Percentiles rank a stretch among this genome's conserved stretches.
Evolutionary conservation across 1,140 invertebrate species (phyloP).

Genomic region (Ceratitis capitata): DNA sequence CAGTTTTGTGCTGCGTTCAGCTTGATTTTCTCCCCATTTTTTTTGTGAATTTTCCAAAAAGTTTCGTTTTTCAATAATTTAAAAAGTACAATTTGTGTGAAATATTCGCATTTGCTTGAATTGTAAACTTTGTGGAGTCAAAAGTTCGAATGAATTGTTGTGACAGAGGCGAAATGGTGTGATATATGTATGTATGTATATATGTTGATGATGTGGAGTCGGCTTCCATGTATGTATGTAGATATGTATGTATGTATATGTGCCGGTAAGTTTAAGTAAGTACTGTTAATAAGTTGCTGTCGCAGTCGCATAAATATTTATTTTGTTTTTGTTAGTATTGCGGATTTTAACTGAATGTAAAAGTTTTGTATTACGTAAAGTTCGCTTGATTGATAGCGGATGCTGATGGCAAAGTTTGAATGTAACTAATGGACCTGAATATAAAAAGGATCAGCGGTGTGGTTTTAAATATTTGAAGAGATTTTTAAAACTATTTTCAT

Average conservation of each 20-base stretch:
- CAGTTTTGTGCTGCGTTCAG: not conserved
- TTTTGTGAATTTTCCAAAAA: not conserved
- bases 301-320: not conserved
- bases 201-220: too few relatives aligned
- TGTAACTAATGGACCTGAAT: not conserved
- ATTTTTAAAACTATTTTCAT: too few relatives aligned
- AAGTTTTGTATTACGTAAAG: not conserved
- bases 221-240: too few relatives aligned
- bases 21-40: not conserved
- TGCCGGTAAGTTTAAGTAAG: not conserved
- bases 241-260: not conserved
- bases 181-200: not conserved
- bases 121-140: not conserved
- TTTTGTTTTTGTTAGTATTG: not conserved
- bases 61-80: conserved; percentile 7
- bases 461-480: too few relatives aligned
- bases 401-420: not conserved
- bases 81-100: conserved; percentile 19
- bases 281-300: not conserved
- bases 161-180: not conserved
- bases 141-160: not conserved
- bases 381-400: not conserved
- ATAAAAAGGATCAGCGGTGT: too few relatives aligned
- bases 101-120: conserved; percentile 2
- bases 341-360: not conserved